Evolutionary conservation across 2,797 vertebrate genomes (phyloP).

Genomic region (Lutjanus campechanus): DNA sequence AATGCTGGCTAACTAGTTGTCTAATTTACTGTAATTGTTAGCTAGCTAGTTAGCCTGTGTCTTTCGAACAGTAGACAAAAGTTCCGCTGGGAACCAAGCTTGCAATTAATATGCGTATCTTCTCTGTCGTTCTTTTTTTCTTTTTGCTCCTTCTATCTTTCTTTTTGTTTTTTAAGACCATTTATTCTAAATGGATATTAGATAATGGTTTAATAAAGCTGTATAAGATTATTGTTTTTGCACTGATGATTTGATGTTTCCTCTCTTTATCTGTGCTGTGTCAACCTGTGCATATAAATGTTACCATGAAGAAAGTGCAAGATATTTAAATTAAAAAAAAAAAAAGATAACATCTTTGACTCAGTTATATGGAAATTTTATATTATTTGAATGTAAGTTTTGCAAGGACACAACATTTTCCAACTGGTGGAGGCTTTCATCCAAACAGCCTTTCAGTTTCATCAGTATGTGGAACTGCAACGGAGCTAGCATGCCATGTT

Average conservation of each 20-base stretch:
- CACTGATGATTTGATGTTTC: background rate
- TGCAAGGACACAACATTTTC: background rate
- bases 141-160: background rate
- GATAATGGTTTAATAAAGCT: background rate
- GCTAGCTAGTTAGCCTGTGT: too few relatives aligned
- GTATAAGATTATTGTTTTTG: background rate
- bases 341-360: background rate
- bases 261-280: background rate
- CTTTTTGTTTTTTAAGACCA: background rate
- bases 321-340: background rate
- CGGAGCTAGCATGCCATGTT: background rate
- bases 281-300: background rate
- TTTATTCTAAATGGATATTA: background rate
- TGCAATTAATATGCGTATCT: background rate
- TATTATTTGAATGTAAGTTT: background rate
- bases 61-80: too few relatives aligned
- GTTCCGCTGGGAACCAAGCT: too few relatives aligned
- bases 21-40: too few relatives aligned
- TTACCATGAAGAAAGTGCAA: background rate
- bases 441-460: background rate
- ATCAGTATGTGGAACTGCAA: background rate
- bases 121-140: background rate
- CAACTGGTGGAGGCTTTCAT: background rate
- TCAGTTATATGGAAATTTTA: background rate
- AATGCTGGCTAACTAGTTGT: too few relatives aligned